Evolutionary conservation across 1,140 invertebrate genomes (phyloP).

Genomic region (Onthophagus taurus): DNA sequence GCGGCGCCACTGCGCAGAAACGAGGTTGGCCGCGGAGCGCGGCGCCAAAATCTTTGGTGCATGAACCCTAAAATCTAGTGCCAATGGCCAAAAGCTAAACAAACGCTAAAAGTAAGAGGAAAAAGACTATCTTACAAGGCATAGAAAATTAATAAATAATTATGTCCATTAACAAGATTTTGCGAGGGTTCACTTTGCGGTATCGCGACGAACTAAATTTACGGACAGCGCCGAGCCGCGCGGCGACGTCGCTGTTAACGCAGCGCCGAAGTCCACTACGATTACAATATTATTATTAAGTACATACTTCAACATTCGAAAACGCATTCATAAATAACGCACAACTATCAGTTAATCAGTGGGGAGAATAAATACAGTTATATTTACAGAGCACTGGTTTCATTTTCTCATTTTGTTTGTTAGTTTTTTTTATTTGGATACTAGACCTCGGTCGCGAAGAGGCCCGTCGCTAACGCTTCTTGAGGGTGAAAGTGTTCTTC

Average conservation of each 20-base stretch:
- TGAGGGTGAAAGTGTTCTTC: conserved; percentile 51
- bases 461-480: conserved; percentile 41
- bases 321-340: conserved; percentile 23
- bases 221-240: no score
- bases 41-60: conserved; percentile 35
- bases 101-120: no score
- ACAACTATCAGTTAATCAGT: not conserved
- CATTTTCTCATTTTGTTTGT: not conserved
- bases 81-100: conserved; percentile 20
- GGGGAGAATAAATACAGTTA: not conserved
- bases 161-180: no score
- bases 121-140: no score
- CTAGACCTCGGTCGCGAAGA: conserved; percentile 56
- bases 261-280: not conserved
- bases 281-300: not conserved
- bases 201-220: no score
- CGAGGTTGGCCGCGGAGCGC: conserved; percentile 21
- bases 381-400: not conserved
- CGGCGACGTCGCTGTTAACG: not conserved
- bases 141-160: no score
- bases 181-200: no score
- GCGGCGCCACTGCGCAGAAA: conserved; percentile 25
- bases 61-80: conserved; percentile 18
- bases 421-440: conserved; percentile 14
- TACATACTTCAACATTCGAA: conserved; percentile 14